Evolutionary conservation across 2,888 invertebrate species (phyloP).

Genomic region (Ganaspis brasiliensis): DNA sequence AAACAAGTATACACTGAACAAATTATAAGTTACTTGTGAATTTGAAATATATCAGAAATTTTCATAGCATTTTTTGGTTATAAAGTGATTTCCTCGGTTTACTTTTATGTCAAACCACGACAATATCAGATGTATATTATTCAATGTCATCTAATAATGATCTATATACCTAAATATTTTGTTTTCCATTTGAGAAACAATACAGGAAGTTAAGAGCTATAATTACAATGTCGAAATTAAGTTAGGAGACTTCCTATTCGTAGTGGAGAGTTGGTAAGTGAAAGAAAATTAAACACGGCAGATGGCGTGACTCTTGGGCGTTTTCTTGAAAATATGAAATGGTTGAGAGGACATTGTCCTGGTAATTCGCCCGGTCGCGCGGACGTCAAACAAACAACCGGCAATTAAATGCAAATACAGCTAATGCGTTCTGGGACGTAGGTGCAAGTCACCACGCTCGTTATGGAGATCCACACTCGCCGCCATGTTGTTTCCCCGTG

Average conservation of each 20-base stretch:
- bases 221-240: slow-evolving; percentile 47
- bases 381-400: slow-evolving; percentile 79
- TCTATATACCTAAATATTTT: slow-evolving; percentile 33
- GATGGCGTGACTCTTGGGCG: slow-evolving; percentile 50
- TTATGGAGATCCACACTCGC: slow-evolving; percentile 74
- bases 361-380: slow-evolving; percentile 71
- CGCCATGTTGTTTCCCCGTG: slow-evolving; percentile 74
- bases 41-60: neutral
- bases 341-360: slow-evolving; percentile 51
- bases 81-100: neutral
- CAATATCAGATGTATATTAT: neutral
- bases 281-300: slow-evolving; percentile 19
- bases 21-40: neutral
- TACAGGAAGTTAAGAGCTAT: slow-evolving; percentile 10
- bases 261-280: neutral
- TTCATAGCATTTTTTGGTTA: too few species aligned
- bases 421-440: slow-evolving; percentile 78
- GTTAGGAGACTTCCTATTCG: slow-evolving; percentile 42
- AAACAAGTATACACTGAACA: neutral
- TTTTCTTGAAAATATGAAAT: slow-evolving; percentile 51
- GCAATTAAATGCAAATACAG: slow-evolving; percentile 80
- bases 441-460: slow-evolving; percentile 78
- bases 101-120: neutral
- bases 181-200: slow-evolving; percentile 1
- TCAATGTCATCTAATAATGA: slow-evolving; percentile 23